phyloP scores from a whole-genome alignment of 2,888 invertebrate genomes.

The Therioaphis trifolii region DNA sequence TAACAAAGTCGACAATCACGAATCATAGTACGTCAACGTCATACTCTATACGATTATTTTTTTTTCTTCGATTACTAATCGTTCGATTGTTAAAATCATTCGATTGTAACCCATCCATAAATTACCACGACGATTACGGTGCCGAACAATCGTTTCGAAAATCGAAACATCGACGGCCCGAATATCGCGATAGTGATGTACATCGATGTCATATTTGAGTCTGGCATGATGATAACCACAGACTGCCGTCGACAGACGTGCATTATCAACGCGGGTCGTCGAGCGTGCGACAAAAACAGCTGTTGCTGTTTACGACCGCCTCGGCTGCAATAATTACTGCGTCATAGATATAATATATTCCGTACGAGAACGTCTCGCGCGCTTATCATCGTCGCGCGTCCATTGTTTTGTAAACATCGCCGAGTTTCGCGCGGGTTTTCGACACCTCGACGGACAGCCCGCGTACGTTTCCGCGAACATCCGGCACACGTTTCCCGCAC shows the following conservation, averaged over 20 bases:
- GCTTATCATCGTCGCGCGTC: constrained; percentile 30
- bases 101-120: no score
- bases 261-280: not conserved
- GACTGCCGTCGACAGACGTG: not conserved
- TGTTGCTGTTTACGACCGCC: not conserved
- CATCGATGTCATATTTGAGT: no score
- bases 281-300: no score
- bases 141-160: not conserved
- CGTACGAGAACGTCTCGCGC: not conserved
- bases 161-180: not conserved
- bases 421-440: not conserved
- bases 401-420: constrained; percentile 34
- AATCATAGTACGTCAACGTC: no score
- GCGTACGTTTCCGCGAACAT: not conserved
- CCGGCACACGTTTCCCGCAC: not conserved
- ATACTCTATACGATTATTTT: no score
- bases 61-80: no score
- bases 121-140: no score
- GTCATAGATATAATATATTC: not conserved
- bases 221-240: not conserved
- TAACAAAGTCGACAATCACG: no score
- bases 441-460: not conserved
- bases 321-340: not conserved
- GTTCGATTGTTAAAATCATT: no score
- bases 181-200: no score